Evolutionary conservation across 1,140 invertebrate species (phyloP), one percentile per base, ranked within the genome.

Genomic region (Brachionus rubens): DNA sequence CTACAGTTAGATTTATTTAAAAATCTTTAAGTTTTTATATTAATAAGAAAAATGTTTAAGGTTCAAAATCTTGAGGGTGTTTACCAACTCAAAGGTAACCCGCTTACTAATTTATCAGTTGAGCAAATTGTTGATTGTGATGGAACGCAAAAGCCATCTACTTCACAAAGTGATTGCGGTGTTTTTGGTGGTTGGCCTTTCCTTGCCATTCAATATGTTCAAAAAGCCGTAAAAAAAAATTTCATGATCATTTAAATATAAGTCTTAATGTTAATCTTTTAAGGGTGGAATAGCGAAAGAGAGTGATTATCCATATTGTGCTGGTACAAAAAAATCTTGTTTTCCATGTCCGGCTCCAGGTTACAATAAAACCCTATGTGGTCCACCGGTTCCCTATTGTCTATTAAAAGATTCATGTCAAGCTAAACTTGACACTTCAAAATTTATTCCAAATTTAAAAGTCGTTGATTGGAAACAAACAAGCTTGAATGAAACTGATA

Each of bases 111-210:
- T 56, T 54, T 83, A 16, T 83, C 82, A 7, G 81, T 82, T 21
- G 82, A 83, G 46, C 81, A 83, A 77, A 78, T 83, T 2, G 81
- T 82, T 1, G 82, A 83, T 54, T 83, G 82, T 79, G 81, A 82
- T 46, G 79, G 80, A 10, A 78, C 70, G 12, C 62, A 79, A 28
- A 80, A 81, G 68, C 26, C 41, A 1, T 14, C 28, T 21, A 43
- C 65, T 21, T 52, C 50, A 14, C 65, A 76, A 28, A 80, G 78
- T 19, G 82, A 82, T 48, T 83, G 82, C 76, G 82, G 82, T 5
- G 79, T 83, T 4, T 82, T 80, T 75, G 82, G 82, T 2, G 82
- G 82, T 14, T 82, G 81, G 81, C 82, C 81, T 0, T 82, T 79
- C 54, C 78, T 82, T 4, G 81, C 81, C 10, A 82, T 82, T 46